Base-by-base conservation (phyloP, 2,888 invertebrate species). In the Neelides folsomi region DNA sequence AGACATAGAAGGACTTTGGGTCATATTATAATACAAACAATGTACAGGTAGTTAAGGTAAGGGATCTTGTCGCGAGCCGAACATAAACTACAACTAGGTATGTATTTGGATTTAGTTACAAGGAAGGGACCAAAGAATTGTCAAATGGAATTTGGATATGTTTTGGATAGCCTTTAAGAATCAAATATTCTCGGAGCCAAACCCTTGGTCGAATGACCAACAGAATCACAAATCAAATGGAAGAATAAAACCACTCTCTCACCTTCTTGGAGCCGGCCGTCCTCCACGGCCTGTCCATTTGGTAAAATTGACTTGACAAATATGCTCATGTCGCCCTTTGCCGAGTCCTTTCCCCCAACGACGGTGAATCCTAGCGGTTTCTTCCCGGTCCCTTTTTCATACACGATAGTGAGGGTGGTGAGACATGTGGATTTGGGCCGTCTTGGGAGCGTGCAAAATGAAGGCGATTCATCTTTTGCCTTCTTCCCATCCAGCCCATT, bases 281-380 rank as follows among this genome's bases (percentile, higher is more conserved):
- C 82, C 67, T 88, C 86, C 47, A 86, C 83, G 54, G 88, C 86
- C 72, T 87, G 84, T 36, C 89, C 89, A 57, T 81, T 79, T 37
- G 84, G 82, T 68, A 88, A 86, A 45, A 90, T 84, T 8, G 87
- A 86, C 72, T 88, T 86, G 5, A 90, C 85, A 70, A 84, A 88
- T 69, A 90, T 87, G 43, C 88, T 88, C 79, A 88, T 83, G 69
- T 81, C 81, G 43, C 87, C 88, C 71, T 84, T 84, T 0, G 87
- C 84, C 2, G 87, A 86, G 71, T 89, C 89, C 47, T 81, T 79
- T 44, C 89, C 90, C 48, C 89, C 90, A 34, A 89, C 89, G 65
- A 89, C 86, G 68, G 87, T 88, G 69, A 90, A 89, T 37, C 89
- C 89, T 47, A 89, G 75, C 51, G 87, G 86, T 70, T 86, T 88